Evolutionary conservation across 2,113 vertebrate genomes (phyloP), one percentile per base, ranked within the genome.

Genomic region (Salvelinus fontinalis): DNA sequence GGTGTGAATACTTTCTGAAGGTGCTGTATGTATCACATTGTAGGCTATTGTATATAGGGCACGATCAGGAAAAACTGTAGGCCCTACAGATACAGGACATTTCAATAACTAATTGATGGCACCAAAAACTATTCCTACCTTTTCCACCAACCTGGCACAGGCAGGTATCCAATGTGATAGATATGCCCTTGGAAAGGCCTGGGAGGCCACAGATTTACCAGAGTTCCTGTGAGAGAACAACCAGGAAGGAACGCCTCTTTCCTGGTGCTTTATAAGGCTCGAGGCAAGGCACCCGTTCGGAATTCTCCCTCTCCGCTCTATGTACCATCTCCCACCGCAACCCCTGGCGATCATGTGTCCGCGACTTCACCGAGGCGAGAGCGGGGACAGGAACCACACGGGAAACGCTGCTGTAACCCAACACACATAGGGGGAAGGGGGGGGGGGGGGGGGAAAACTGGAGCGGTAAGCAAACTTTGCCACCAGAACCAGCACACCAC

Each of bases 351-450:
- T 75, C 39, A 29, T 51, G 16, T 80, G 73, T 27, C 86, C 77
- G n/a, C 67, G 16, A 68, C 75, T 71, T 85, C 74, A 80, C 78
- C 66, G 27, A 67, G 75, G 62, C 72, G 71, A 51, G n/a, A 60
- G 13, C 65, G 31, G 3, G 75, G 78, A 86, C 82, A 83, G 81
- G 88, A 88, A 91, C 82, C 77, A 44, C 78, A 88, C 79, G 87
- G 84, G 88, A 92, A 90, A 75, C 16, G 0, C 60, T 1, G 44
- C 64, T 1, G 49, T 16, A 83, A 85, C 60, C 75, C 9, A n/a
- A 86, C 62, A 77, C 74, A 74, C 66, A 29, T 75, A 79, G 18
- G n/a, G 71, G n/a, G n/a, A n/a, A n/a, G n/a, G n/a, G n/a, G n/a
- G n/a, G n/a, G n/a, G n/a, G n/a, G n/a, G n/a, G n/a, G n/a, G n/a